A percentile compares a stretch with the other conserved stretches of the same genome.
These are phyloP conservation scores for Drepanosiphum platanoidis DNA, from an alignment of 2,888 invertebrate genomes.

Conservation along the genomic window DNA sequence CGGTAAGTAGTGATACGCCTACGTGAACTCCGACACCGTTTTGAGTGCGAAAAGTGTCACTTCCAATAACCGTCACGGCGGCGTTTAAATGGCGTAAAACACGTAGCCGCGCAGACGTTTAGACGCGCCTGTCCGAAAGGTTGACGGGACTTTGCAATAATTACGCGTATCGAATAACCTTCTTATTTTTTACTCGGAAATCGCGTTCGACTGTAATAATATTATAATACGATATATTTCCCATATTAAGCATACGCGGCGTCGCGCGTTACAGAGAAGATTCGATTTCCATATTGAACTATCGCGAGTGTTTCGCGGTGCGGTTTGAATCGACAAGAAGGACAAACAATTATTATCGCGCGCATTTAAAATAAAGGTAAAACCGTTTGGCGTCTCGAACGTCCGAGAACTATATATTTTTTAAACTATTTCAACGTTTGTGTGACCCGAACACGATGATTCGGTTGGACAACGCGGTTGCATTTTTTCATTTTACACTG, in stretches of 20 bases:
- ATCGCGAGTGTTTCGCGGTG: too few relatives aligned
- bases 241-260: not conserved
- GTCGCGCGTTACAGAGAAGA: not conserved
- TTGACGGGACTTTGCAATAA: constrained; percentile 7
- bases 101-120: not conserved
- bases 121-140: not conserved
- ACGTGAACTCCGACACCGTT: not conserved
- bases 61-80: not conserved
- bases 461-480: too few relatives aligned
- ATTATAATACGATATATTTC: not conserved
- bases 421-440: not conserved
- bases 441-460: too few relatives aligned
- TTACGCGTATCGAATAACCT: constrained; percentile 11
- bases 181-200: not conserved
- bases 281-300: too few relatives aligned
- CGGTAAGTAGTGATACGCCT: not conserved
- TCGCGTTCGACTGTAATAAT: not conserved
- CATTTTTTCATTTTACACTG: too few relatives aligned
- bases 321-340: too few relatives aligned
- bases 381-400: too few relatives aligned
- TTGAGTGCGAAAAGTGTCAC: not conserved
- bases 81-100: not conserved
- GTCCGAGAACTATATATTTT: too few relatives aligned
- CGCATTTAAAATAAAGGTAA: too few relatives aligned
- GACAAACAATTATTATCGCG: too few relatives aligned